These are phyloP conservation scores for Drosophila punjabiensis DNA, from an alignment of 1,140 invertebrate genomes.

Conservation along the genomic window DNA sequence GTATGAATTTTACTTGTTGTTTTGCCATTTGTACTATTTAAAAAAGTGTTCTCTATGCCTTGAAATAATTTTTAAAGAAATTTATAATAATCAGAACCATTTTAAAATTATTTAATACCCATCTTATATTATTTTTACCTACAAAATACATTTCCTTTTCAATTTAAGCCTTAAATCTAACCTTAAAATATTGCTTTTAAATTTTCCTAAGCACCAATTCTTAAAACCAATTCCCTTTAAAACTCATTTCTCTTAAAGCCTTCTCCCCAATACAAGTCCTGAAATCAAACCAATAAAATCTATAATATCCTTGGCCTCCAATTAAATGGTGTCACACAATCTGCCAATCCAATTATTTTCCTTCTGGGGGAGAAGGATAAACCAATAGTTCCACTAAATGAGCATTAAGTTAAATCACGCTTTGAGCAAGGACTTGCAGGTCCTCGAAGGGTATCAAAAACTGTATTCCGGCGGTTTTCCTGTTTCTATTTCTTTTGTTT, in stretches of 20 bases:
- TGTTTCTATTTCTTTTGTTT: slow-evolving; percentile 7
- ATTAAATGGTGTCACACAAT: slow-evolving; percentile 46
- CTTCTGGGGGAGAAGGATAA: slow-evolving; percentile 5
- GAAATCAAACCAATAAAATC: slow-evolving; percentile 26
- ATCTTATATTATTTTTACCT: not conserved
- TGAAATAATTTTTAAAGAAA: not conserved
- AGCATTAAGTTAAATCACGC: slow-evolving; percentile 38
- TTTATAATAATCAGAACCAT: not conserved
- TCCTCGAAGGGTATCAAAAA: slow-evolving; percentile 43
- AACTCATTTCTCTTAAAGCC: not conserved
- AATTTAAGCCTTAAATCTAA: not conserved
- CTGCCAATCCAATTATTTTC: slow-evolving; percentile 50
- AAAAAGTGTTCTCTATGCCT: not conserved
- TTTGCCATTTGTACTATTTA: not conserved
- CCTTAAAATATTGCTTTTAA: not conserved
- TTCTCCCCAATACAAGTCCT: too few relatives aligned
- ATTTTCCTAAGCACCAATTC: not conserved
- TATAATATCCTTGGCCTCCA: slow-evolving; percentile 19
- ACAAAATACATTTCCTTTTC: not conserved
- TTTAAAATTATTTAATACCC: not conserved
- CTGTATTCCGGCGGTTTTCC: slow-evolving; percentile 36
- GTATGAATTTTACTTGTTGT: not conserved
- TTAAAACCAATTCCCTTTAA: not conserved
- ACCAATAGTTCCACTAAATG: slow-evolving; percentile 40
- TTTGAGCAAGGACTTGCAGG: slow-evolving; percentile 17